Percentiles rank a stretch among this genome's conserved stretches.
Conservation (phyloP, 2,797 vertebrate species). For the Acanthurus tractus region DNA sequence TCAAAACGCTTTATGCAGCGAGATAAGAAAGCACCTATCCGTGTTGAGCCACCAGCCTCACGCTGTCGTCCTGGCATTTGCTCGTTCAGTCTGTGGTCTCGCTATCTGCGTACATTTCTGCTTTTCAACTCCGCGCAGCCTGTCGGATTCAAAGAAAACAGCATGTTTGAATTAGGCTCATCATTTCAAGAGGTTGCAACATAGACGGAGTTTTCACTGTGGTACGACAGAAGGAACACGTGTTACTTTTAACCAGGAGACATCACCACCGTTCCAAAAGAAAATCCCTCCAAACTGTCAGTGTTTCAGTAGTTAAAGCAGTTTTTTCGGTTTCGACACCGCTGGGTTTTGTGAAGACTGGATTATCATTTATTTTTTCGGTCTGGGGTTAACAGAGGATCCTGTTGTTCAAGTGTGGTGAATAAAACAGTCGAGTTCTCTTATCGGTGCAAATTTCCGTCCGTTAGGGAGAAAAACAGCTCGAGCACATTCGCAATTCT, state of each 20-base stretch:
- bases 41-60: slow-evolving; percentile 34
- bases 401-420: neutral
- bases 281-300: neutral
- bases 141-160: slow-evolving; percentile 23
- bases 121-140: slow-evolving; percentile 25
- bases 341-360: neutral
- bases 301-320: too few relatives aligned
- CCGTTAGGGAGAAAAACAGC: neutral
- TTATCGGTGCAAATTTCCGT: neutral
- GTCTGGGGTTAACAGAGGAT: neutral
- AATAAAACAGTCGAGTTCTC: neutral
- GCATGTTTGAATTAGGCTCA: slow-evolving; percentile 30
- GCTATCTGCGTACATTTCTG: slow-evolving; percentile 20
- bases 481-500: neutral
- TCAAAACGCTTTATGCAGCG: slow-evolving; percentile 45
- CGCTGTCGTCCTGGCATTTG: slow-evolving; percentile 38
- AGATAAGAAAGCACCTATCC: slow-evolving; percentile 62
- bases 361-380: neutral
- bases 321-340: slow-evolving; percentile 4
- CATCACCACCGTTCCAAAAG: neutral
- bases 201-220: neutral
- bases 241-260: neutral
- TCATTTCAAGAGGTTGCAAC: slow-evolving; percentile 36
- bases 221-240: neutral
- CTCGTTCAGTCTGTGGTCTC: slow-evolving; percentile 33